Conservation (phyloP, 2,888 invertebrate genomes). For the Stenoptilia bipunctidactyla region DNA sequence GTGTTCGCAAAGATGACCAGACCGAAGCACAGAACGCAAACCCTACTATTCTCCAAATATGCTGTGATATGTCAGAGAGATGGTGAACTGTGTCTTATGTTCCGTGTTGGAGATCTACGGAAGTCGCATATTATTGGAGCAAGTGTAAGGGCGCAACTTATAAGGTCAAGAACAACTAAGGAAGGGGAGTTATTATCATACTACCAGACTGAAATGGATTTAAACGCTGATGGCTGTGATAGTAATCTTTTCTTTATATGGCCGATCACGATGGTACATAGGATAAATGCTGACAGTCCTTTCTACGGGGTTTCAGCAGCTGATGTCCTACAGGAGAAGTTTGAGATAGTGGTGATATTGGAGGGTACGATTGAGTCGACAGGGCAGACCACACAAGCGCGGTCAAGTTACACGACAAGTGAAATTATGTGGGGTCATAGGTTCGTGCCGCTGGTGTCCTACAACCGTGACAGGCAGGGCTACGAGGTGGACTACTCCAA, state of each 20-base stretch:
- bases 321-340: conserved; percentile 84
- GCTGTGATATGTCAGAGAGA: conserved; percentile 89
- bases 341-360: conserved; percentile 85
- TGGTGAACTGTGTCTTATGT: conserved; percentile 85
- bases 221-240: conserved; percentile 82
- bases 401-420: conserved; percentile 82
- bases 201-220: conserved; percentile 81
- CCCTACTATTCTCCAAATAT: conserved; percentile 87
- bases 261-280: conserved; percentile 92
- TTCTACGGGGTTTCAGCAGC: conserved; percentile 87
- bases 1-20: conserved; percentile 93
- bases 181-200: conserved; percentile 88
- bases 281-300: conserved; percentile 86
- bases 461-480: conserved; percentile 80
- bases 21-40: conserved; percentile 92
- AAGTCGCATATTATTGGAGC: conserved; percentile 93
- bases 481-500: conserved; percentile 86
- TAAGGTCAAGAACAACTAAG: conserved; percentile 84
- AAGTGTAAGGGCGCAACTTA: conserved; percentile 85
- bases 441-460: conserved; percentile 80
- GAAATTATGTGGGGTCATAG: conserved; percentile 87
- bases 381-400: conserved; percentile 79
- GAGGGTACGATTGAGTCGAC: conserved; percentile 89
- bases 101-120: conserved; percentile 90
- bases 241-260: conserved; percentile 92